A percentile compares a stretch with the other conserved stretches of the same genome.
Evolutionary conservation across 2,113 vertebrate species (phyloP).

Genomic region (Ancistrus triradiatus): DNA sequence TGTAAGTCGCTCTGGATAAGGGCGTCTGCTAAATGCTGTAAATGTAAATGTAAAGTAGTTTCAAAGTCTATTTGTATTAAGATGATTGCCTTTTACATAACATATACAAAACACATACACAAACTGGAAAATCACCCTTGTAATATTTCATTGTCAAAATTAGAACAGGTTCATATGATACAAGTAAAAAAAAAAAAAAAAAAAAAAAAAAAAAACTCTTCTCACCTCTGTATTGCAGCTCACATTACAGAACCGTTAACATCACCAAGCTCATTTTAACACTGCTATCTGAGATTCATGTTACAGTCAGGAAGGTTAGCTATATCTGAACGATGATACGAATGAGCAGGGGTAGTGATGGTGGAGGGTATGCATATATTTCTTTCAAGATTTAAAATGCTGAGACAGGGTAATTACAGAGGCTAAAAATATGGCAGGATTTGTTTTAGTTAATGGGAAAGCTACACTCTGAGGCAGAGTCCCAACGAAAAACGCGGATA

Average conservation of each 20-base stretch:
- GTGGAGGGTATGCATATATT: conserved; percentile 44
- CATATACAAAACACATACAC: not conserved
- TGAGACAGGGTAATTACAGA: conserved; percentile 69
- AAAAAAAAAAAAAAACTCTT: too few relatives aligned
- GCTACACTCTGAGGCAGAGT: conserved; percentile 57
- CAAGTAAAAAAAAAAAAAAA: conserved; percentile 61
- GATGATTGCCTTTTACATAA: too few relatives aligned
- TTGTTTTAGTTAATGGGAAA: conserved; percentile 73
- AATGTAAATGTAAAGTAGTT: too few relatives aligned
- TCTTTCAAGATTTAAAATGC: conserved; percentile 62
- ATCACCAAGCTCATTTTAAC: conserved; percentile 66
- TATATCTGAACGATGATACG: conserved; percentile 38
- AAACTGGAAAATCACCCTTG: not conserved
- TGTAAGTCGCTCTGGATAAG: too few relatives aligned
- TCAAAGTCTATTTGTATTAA: too few relatives aligned
- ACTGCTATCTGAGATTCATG: conserved; percentile 63
- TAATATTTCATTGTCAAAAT: not conserved
- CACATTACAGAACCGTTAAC: conserved; percentile 49
- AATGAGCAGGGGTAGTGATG: conserved; percentile 37
- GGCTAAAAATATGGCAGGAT: conserved; percentile 77
- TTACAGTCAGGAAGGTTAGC: conserved; percentile 59
- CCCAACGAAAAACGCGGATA: conserved; percentile 59
- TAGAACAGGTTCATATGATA: conserved; percentile 16
- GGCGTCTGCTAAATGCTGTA: too few relatives aligned
- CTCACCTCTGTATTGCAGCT: conserved; percentile 17